Evolutionary conservation across 2,888 invertebrate species (phyloP), one percentile per base, ranked within the genome.

Genomic region (Azorinus chamasolen): DNA sequence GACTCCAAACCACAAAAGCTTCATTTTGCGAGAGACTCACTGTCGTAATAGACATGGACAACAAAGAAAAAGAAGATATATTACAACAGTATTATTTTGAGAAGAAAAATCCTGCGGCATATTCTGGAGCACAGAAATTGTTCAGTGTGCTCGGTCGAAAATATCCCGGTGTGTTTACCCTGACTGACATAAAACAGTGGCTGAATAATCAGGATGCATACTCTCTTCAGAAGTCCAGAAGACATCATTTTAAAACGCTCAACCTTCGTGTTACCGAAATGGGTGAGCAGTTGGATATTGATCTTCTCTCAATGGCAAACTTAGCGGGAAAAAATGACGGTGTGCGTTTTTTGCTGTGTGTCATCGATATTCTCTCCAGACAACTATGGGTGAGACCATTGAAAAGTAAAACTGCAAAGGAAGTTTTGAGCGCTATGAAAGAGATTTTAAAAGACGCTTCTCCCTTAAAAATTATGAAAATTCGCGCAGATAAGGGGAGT

Each of bases 401-500:
- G 14, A 48, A 55, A 46, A 64, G 57, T 37, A 77, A 77, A 41
- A 62, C 66, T 2, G 71, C 76, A 16, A 71, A 59, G 25, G 37
- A 10, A 1, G 62, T 76, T 2, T 61, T 76, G 45, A 46, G 24
- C 24, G 76, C 70, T 18, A 66, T 76, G 71, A 76, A 65, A 61
- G 59, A 54, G 16, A 73, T 73, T n/a, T 16, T 73, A 5, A 22
- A 27, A 46, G 57, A 61, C 20, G 50, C 64, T 41, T 24, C 51
- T 45, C 62, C 59, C 2, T 51, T 20, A 27, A 64, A 64, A 62
- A 51, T 55, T 18, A 14, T 24, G 41, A 77, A 71, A 45, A 22
- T 77, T 25, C 55, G 71, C 12, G 50, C 66, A 10, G 76, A 66
- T 58, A 77, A 65, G 27, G 76, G 76, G 12, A 65, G 50, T n/a